Evolutionary conservation across 2,797 vertebrate genomes (phyloP), one percentile per base, ranked within the genome.

Genomic region (Poeciliopsis turneri): DNA sequence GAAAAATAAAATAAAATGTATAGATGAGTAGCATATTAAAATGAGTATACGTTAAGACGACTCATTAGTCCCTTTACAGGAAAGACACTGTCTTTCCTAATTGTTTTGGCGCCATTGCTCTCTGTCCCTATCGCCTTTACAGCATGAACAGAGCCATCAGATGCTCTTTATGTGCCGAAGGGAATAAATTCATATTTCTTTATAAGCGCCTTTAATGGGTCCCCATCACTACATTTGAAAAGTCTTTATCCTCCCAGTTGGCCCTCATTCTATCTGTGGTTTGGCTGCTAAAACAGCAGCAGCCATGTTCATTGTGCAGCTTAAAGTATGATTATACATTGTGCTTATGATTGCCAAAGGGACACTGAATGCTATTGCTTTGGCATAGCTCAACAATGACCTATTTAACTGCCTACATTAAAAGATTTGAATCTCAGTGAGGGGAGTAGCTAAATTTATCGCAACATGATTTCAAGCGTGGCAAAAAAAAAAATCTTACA

Each of bases 1-100:
- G 85, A 89, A 64, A 82, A 84, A 57, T 88, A 51, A 82, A 70
- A 82, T 46, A 89, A 39, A 78, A 49, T 83, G 78, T 81, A 82
- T 86, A 79, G 82, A 84, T 87, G 55, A 80, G 86, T 87, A 94
- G 87, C 92, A 93, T 92, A 91, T 90, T 91, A 84, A 84, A 86
- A 90, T 79, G 78, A 82, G 87, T 79, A 78, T 33, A 87, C 57
- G 75, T 79, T 85, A 66, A 71, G 59, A 45, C 53, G 43, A 41
- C 76, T 88, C 69, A 57, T 57, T 59, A 43, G 79, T 6, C 69
- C 43, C 72, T 76, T 85, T 80, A 81, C 82, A 89, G 87, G 80
- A 82, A 69, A 85, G 82, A 88, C 41, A 80, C 85, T 80, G 72
- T 87, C 43, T 85, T 80, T 82, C 82, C 75, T 83, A 73, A 45